Conservation (phyloP, 1,140 invertebrate genomes). For the Pseudachorutes palmiensis region DNA sequence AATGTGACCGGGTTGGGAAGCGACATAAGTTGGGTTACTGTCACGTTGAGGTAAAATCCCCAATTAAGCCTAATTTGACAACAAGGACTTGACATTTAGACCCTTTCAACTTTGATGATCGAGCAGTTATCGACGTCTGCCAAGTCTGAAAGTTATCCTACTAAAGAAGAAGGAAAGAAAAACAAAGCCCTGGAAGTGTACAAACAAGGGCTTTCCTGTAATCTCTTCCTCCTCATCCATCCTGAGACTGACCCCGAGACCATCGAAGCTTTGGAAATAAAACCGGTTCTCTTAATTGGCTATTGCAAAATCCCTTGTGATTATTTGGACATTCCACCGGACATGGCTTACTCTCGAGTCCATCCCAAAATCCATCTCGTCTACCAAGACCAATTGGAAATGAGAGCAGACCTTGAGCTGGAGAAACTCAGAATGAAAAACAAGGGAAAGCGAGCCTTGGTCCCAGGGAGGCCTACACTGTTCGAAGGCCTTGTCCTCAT, state of each 20-base stretch:
- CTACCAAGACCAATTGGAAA: not conserved
- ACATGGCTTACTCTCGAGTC: not conserved
- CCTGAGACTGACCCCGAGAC: conserved; percentile 4
- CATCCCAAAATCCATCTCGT: not conserved
- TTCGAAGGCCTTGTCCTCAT: not conserved
- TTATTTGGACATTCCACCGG: not conserved
- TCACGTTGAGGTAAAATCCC: conserved; percentile 5
- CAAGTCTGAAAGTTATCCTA: no score
- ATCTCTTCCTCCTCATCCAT: conserved; percentile 13
- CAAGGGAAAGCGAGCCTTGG: not conserved
- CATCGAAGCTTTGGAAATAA: not conserved
- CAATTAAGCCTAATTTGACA: not conserved
- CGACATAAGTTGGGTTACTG: conserved; percentile 10
- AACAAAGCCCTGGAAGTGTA: conserved; percentile 10
- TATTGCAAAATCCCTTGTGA: conserved; percentile 11
- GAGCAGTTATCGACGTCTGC: not conserved
- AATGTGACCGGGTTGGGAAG: conserved; percentile 14
- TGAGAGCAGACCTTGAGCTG: not conserved
- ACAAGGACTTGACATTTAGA: not conserved
- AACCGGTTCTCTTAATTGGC: not conserved
- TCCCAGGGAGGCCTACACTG: not conserved
- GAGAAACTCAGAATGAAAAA: conserved; percentile 2
- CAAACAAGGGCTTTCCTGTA: conserved; percentile 7
- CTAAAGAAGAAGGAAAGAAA: not conserved
- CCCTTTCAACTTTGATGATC: not conserved